Conservation (phyloP, 2,113 vertebrate species). For the Tenebrosternarchus preto region DNA sequence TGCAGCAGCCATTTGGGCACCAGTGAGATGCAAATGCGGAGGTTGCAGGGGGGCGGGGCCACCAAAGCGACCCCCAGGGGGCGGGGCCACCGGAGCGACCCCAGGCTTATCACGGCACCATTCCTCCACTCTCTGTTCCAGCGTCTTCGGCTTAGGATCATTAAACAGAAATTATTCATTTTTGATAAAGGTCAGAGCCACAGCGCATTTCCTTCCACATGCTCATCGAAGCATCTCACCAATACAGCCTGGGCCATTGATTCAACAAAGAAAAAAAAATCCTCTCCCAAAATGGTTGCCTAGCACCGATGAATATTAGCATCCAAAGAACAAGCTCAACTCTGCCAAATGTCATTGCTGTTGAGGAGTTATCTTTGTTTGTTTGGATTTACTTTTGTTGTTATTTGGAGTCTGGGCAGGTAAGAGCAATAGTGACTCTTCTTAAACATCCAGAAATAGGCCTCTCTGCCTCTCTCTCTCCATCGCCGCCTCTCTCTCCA, state of each 20-base stretch:
- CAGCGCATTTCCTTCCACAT: slow-evolving; percentile 65
- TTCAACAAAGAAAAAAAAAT: slow-evolving; percentile 38
- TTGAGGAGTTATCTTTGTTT: slow-evolving; percentile 53
- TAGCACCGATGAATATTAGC: slow-evolving; percentile 60
- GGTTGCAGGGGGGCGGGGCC: too few species aligned
- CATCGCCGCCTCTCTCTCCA: too few species aligned
- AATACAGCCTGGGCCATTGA: slow-evolving; percentile 40
- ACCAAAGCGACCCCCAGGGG: too few species aligned
- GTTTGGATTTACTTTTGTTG: slow-evolving; percentile 1
- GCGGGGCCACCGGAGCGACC: too few species aligned
- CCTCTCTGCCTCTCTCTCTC: slow-evolving; percentile 19
- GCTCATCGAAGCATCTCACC: slow-evolving; percentile 47
- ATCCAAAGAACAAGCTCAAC: slow-evolving; percentile 54
- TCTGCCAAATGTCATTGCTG: slow-evolving; percentile 62
- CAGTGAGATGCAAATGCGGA: slow-evolving; percentile 46
- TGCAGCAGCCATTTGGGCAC: too few species aligned
- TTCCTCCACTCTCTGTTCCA: slow-evolving; percentile 5
- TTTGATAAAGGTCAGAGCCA: slow-evolving; percentile 70
- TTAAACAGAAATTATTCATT: slow-evolving; percentile 76
- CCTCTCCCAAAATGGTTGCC: slow-evolving; percentile 40
- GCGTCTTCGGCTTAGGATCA: slow-evolving; percentile 67
- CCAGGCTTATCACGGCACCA: too few species aligned
- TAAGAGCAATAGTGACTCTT: slow-evolving; percentile 58
- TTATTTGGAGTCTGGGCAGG: slow-evolving; percentile 51
- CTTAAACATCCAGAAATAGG: slow-evolving; percentile 69